Base-by-base conservation (phyloP, 2,888 invertebrate species). In the Mythimna ferrago region DNA sequence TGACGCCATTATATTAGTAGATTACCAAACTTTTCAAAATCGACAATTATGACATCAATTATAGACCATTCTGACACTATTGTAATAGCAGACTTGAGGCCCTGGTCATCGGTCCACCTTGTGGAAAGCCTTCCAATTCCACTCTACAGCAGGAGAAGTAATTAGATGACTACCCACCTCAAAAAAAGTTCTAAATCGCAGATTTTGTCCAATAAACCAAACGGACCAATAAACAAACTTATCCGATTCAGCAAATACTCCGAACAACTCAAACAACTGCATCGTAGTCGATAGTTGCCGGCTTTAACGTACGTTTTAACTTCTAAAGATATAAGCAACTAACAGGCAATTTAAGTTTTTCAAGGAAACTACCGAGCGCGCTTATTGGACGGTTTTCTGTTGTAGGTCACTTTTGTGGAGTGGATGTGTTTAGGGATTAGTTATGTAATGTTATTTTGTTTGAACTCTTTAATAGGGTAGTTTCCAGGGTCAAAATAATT, bases 301-400 rank as follows among this genome's bases (percentile, higher is more conserved):
- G 68, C 38, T 68, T 66, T 66, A 58, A 66, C 68, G 65, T 81
- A 85, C 80, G 87, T 90, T 92, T 88, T 86, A 91, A 89, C 90
- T 92, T 81, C 66, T 83, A 78, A 70, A 92, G 91, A 92, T 93
- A 91, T 91, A 91, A 88, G 89, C 92, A 89, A 92, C 91, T 93
- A 93, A 92, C 91, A 91, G 89, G 89, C 94, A 94, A 94, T 94
- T 94, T 93, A 94, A 94, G 93, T 94, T 94, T 91, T 92, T 90
- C 90, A 83, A 69, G 78, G 80, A 56, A 82, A 74, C 62, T 66
- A 51, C 58, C 16, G 41, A 63, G 51, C 54, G 41, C 11, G 69
- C 62, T 51, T 64, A 67, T 62, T 66, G 62, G 58, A 53, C 35
- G 58, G 66, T 64, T 60, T 65, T 41, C 41, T 14, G 32, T 38